Evolutionary conservation across 2,888 invertebrate genomes (phyloP), one percentile per base, ranked within the genome.

Genomic region (Neoaliturus tenellus): DNA sequence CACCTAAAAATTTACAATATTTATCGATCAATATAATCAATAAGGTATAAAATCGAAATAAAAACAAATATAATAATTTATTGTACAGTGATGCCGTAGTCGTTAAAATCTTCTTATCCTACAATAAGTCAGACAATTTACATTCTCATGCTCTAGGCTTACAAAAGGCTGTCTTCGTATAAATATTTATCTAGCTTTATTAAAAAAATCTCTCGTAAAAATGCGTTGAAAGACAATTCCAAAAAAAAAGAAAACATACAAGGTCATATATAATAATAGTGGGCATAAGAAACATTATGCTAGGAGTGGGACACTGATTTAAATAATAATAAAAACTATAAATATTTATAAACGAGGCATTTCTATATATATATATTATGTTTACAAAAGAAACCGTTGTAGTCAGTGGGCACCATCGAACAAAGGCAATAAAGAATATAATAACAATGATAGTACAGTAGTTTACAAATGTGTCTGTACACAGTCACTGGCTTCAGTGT

Each of bases 1-100:
- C 82, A 73, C 82, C 82, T 82, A 82, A 82, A 39, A 73, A 80
- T 83, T 83, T 83, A 83, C 81, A 83, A 83, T 73, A 81, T 80
- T 80, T 80, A 80, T 83, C 80, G 58, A 83, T 81, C 44, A 33
- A 81, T 51, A 83, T n/a, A n/a, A n/a, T n/a, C n/a, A 81, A 69
- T 55, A 80, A 83, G 33, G 71, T 83, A 83, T 71, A 81, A 80
- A 80, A 55, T 80, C 51, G 71, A 80, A 80, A 71, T 44, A 78
- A 78, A 83, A 83, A 83, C 83, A 67, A 83, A 80, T 80, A 83
- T 69, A 81, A 81, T 80, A 81, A 81, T 80, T 81, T 69, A 69
- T 83, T 83, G 75, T 83, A 80, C 83, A 83, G 82, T 82, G 55
- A 82, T 82, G 73, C 58, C 41, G 31, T 55, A 69, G 14, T 75